These are phyloP conservation scores for Hydractinia echinata DNA, from an alignment of 30 jellyfish, hydroid and myxozoan species.

Conservation along the genomic window DNA sequence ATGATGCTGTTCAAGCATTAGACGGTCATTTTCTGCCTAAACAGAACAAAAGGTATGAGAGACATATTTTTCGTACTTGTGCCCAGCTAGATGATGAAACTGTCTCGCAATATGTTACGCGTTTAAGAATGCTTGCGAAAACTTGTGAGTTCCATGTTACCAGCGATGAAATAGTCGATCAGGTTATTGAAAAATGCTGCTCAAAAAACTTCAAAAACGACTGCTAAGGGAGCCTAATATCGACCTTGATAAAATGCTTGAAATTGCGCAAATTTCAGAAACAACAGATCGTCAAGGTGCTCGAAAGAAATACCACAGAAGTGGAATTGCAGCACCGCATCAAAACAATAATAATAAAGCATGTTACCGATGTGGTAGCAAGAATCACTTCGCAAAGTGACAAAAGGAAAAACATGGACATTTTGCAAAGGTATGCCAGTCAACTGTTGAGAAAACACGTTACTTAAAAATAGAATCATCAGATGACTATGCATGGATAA, in stretches of 20 bases:
- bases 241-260: neutral
- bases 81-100: too few relatives aligned
- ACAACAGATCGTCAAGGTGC: slow-evolving; percentile 19
- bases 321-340: too few relatives aligned
- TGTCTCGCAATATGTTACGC: too few relatives aligned
- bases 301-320: neutral
- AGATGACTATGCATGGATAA: too few relatives aligned
- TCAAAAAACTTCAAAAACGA: slow-evolving; percentile 40
- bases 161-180: too few relatives aligned
- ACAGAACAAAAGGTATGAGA: slow-evolving; percentile 24
- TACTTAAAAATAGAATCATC: slow-evolving; percentile 26
- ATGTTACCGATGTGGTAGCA: slow-evolving; percentile 34
- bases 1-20: neutral
- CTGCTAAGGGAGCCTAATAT: slow-evolving; percentile 32
- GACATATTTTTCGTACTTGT: slow-evolving; percentile 33
- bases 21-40: slow-evolving; percentile 8
- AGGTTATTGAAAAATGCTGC: too few relatives aligned
- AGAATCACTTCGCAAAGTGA: slow-evolving; percentile 22
- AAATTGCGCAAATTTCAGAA: slow-evolving; percentile 18
- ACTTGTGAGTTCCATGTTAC: too few relatives aligned
- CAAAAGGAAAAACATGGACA: too few relatives aligned
- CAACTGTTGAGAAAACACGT: neutral
- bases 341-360: neutral
- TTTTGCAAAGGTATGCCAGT: slow-evolving; percentile 31
- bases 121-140: too few relatives aligned